Evolutionary conservation across 2,113 vertebrate genomes (phyloP).

Genomic region (pig (Sus scrofa)): DNA sequence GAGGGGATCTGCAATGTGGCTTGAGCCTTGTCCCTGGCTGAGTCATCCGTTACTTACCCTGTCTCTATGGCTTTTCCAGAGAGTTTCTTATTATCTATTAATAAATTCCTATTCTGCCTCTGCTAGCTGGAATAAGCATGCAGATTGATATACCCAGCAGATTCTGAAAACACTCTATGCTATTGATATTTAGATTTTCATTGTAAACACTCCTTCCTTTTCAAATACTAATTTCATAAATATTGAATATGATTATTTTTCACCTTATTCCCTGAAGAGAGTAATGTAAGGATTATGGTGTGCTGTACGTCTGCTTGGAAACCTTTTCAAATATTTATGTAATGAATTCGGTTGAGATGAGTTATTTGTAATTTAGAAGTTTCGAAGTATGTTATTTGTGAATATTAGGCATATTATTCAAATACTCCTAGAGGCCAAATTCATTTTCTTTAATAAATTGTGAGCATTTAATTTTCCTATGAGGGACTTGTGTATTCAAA

Average conservation of each 20-base stretch:
- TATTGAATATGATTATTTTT: conserved; percentile 7
- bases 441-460: conserved; percentile 49
- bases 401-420: conserved; percentile 57
- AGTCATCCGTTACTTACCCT: neutral
- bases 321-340: conserved; percentile 42
- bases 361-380: conserved; percentile 60
- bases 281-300: neutral
- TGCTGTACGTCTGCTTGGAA: conserved; percentile 25
- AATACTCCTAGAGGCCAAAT: conserved; percentile 23
- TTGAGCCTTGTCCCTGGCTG: neutral
- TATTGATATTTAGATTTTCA: conserved; percentile 26
- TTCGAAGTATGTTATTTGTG: conserved; percentile 56
- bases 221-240: conserved; percentile 53
- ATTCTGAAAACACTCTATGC: neutral
- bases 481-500: conserved; percentile 1
- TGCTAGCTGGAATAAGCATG: neutral
- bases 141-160: neutral
- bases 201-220: conserved; percentile 33
- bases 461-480: conserved; percentile 44
- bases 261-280: neutral
- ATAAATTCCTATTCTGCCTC: neutral
- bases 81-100: neutral
- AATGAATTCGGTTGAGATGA: conserved; percentile 53
- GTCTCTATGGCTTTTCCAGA: neutral
- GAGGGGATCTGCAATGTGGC: neutral